Conservation (phyloP, 1,140 invertebrate species). For the Penaeus chinensis region DNA sequence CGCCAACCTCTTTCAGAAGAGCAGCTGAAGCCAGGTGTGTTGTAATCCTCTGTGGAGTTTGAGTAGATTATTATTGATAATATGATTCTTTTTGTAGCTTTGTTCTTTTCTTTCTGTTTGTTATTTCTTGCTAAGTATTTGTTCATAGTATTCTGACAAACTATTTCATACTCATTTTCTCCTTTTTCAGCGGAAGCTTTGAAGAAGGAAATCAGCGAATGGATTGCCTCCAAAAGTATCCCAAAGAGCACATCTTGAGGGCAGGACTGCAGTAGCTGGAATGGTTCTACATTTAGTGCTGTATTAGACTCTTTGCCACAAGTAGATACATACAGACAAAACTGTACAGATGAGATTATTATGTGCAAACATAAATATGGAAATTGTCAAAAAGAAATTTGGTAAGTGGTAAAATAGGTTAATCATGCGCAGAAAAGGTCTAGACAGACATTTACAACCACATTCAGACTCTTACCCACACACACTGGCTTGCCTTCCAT, state of each 20-base stretch:
- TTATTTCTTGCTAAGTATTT: background rate
- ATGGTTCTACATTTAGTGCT: background rate
- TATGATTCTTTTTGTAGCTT: background rate
- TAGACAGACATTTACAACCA: too few relatives aligned
- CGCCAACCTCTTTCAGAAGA: constrained; percentile 91
- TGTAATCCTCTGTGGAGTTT: background rate
- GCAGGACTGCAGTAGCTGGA: constrained; percentile 45
- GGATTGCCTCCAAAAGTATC: constrained; percentile 60
- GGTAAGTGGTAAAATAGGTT: too few relatives aligned
- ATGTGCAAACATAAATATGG: too few relatives aligned
- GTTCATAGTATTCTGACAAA: too few relatives aligned
- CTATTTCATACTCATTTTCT: background rate
- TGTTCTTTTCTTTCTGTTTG: background rate
- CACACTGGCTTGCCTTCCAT: too few relatives aligned
- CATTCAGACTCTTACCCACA: too few relatives aligned
- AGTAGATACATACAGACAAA: constrained; percentile 2
- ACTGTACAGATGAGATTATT: too few relatives aligned
- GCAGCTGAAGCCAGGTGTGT: constrained; percentile 73
- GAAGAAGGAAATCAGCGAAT: constrained; percentile 59
- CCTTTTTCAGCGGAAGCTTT: constrained; percentile 49
- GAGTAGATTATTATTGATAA: background rate
- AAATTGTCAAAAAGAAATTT: too few relatives aligned
- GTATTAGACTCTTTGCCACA: background rate
- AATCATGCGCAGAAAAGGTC: too few relatives aligned
- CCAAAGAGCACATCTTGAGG: constrained; percentile 53